Conservation (phyloP, 2,888 invertebrate genomes). For the Andricus curvator region DNA sequence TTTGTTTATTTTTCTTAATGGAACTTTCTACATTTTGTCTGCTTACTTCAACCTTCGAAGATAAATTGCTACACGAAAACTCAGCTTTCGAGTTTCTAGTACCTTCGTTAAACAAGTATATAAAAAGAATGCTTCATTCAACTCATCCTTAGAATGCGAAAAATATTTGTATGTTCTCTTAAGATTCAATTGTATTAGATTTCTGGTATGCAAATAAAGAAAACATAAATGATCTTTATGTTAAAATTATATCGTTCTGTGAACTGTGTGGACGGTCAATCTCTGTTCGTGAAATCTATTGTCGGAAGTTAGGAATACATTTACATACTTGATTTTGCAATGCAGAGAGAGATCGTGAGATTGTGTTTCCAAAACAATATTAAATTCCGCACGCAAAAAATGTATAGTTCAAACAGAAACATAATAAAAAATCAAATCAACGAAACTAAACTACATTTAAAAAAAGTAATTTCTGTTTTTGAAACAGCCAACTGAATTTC, state of each 20-base stretch:
- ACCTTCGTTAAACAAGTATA: background rate
- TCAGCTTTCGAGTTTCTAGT: slow-evolving; percentile 16
- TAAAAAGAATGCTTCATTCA: background rate
- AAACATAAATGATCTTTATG: background rate
- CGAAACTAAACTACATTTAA: no score
- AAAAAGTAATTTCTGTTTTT: no score
- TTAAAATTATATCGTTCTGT: background rate
- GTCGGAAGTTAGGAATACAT: slow-evolving; percentile 26
- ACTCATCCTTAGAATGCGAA: slow-evolving; percentile 1
- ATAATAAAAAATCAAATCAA: no score
- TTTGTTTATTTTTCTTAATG: background rate
- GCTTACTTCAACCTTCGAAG: slow-evolving; percentile 21
- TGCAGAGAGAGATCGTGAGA: slow-evolving; percentile 20
- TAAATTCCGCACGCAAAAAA: no score
- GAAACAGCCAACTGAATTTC: no score
- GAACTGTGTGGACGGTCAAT: no score
- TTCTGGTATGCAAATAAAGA: background rate
- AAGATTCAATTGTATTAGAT: background rate
- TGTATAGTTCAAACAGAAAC: no score
- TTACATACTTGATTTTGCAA: slow-evolving; percentile 30
- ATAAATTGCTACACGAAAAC: slow-evolving; percentile 33
- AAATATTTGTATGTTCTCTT: background rate
- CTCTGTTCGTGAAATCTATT: background rate
- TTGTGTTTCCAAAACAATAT: background rate
- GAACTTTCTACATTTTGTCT: slow-evolving; percentile 14